Percentiles rank a stretch among this genome's conserved stretches.
phyloP scores from a whole-genome alignment of 1,140 invertebrate species.

The Drosophila orena region DNA sequence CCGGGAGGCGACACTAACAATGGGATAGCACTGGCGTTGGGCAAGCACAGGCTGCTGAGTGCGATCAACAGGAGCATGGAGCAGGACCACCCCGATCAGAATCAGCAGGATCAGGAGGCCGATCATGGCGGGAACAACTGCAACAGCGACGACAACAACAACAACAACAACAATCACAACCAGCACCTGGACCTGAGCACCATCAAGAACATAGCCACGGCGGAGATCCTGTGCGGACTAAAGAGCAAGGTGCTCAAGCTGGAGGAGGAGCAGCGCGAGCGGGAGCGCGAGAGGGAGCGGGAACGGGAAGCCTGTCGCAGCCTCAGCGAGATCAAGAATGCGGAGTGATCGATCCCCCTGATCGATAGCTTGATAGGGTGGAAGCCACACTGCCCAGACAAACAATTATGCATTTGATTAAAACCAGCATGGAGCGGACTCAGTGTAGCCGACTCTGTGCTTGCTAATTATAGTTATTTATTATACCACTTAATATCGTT shows the following conservation, averaged over 20 bases:
- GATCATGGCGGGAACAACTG: slow-evolving; percentile 43
- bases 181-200: slow-evolving; percentile 76
- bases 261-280: slow-evolving; percentile 74
- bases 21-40: slow-evolving; percentile 59
- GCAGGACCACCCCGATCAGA: slow-evolving; percentile 41
- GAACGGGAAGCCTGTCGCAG: slow-evolving; percentile 67
- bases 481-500: slow-evolving; percentile 79
- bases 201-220: slow-evolving; percentile 81
- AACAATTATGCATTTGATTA: slow-evolving; percentile 72
- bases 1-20: slow-evolving; percentile 47
- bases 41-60: slow-evolving; percentile 68
- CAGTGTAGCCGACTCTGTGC: slow-evolving; percentile 34
- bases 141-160: slow-evolving; percentile 57
- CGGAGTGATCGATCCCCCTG: slow-evolving; percentile 66
- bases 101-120: slow-evolving; percentile 26
- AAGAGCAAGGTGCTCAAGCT: slow-evolving; percentile 83
- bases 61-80: slow-evolving; percentile 73
- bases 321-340: slow-evolving; percentile 77
- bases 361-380: neutral
- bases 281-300: slow-evolving; percentile 51
- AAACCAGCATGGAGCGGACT: slow-evolving; percentile 50
- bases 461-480: slow-evolving; percentile 82
- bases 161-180: slow-evolving; percentile 74
- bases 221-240: slow-evolving; percentile 76
- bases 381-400: slow-evolving; percentile 1